Percentiles rank a stretch among this genome's conserved stretches.
phyloP scores from a whole-genome alignment of 1,140 invertebrate species.

The Papilio glaucus region DNA sequence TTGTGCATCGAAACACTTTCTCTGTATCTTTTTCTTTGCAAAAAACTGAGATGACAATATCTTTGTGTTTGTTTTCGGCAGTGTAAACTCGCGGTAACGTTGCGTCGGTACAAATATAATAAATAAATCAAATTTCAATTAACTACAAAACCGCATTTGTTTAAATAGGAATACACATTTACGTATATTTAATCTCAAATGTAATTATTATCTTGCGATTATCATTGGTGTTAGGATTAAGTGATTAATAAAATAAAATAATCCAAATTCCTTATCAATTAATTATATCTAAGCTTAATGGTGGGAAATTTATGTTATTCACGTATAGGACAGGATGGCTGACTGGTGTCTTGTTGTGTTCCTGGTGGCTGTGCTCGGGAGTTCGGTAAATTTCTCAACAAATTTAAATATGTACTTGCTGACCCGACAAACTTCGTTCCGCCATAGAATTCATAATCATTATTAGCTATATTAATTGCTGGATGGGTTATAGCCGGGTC shows the following conservation, averaged over 20 bases:
- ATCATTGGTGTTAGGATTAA: slow-evolving; percentile 16
- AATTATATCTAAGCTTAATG: slow-evolving; percentile 16
- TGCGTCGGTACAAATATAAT: no score
- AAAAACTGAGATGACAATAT: no score
- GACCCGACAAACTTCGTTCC: no score
- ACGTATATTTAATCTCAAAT: neutral
- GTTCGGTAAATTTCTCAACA: no score
- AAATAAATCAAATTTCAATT: no score
- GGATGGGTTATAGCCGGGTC: no score
- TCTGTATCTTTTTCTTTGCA: no score
- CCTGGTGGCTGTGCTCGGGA: slow-evolving; percentile 41
- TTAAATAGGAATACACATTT: neutral
- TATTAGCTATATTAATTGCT: no score
- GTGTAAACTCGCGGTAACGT: no score
- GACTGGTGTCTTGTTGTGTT: slow-evolving; percentile 40
- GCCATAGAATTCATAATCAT: neutral
- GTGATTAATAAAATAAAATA: slow-evolving; percentile 28
- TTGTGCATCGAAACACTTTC: no score
- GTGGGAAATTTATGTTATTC: slow-evolving; percentile 23
- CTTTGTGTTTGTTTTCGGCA: no score
- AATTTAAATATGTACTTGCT: no score
- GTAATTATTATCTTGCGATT: slow-evolving; percentile 5
- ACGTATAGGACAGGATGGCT: slow-evolving; percentile 38
- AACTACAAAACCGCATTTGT: neutral
- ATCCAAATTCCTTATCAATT: slow-evolving; percentile 32